Percentiles rank a stretch among this genome's conserved stretches.
Conservation (phyloP, 1,140 invertebrate species). For the Lepidurus apus region DNA sequence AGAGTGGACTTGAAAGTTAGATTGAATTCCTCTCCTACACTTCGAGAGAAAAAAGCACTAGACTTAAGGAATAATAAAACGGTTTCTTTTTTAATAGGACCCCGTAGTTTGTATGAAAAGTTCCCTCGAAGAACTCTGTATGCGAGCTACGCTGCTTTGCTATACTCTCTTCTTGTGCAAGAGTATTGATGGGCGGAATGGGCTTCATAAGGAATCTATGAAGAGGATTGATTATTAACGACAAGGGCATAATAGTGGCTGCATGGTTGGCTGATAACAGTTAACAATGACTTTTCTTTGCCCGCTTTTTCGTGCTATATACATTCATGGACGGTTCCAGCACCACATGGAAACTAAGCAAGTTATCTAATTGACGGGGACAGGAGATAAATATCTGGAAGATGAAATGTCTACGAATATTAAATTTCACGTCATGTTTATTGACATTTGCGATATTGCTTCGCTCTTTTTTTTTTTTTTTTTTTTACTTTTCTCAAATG, state of each 20-base stretch:
- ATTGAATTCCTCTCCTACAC: too few relatives aligned
- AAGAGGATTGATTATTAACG: conserved; percentile 14
- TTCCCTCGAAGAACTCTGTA: neutral
- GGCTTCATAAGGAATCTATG: conserved; percentile 15
- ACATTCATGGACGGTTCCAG: neutral
- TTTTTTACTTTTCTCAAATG: too few relatives aligned
- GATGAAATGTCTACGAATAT: neutral
- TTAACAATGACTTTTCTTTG: conserved; percentile 1
- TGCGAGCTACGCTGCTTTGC: neutral
- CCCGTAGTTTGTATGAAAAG: neutral
- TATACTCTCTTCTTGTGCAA: neutral
- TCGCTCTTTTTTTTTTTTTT: too few relatives aligned
- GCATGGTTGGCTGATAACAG: conserved; percentile 13
- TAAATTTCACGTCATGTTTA: neutral
- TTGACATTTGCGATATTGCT: neutral
- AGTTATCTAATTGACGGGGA: neutral
- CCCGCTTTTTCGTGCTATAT: neutral
- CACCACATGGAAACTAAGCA: neutral
- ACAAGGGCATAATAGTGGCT: neutral
- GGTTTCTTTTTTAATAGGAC: neutral
- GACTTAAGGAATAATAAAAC: too few relatives aligned
- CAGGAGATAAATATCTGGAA: neutral
- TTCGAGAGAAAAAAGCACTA: too few relatives aligned
- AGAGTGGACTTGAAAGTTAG: too few relatives aligned
- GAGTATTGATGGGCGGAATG: conserved; percentile 10